phyloP scores from a whole-genome alignment of 2,113 vertebrate species.

The Oryzias woworae region DNA sequence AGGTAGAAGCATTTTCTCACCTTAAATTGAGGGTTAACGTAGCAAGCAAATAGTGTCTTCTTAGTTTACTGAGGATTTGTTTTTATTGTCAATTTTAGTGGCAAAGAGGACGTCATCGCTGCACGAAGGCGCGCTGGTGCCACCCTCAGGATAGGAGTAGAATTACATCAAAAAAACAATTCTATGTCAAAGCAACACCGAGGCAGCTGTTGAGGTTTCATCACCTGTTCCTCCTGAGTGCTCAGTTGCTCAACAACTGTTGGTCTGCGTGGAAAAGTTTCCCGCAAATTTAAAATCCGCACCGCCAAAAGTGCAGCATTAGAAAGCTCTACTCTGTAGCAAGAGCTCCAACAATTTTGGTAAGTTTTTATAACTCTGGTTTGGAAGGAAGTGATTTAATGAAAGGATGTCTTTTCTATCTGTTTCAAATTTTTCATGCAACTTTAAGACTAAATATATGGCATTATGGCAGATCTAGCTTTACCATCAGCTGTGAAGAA shows the following conservation, averaged over 20 bases:
- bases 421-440: constrained; percentile 2
- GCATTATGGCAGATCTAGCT: neutral
- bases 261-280: constrained; percentile 14
- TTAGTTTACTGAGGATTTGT: neutral
- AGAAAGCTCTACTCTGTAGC: neutral
- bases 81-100: constrained; percentile 40
- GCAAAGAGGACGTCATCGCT: neutral
- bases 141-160: constrained; percentile 49
- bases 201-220: constrained; percentile 21
- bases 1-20: constrained; percentile 12
- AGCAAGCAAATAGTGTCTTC: neutral
- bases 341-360: constrained; percentile 10
- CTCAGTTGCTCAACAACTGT: constrained; percentile 1
- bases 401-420: constrained; percentile 2
- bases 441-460: neutral
- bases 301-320: constrained; percentile 15
- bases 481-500: constrained; percentile 8
- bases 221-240: constrained; percentile 14
- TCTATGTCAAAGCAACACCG: neutral
- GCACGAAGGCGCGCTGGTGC: constrained; percentile 15
- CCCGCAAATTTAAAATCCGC: constrained; percentile 9
- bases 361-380: constrained; percentile 24
- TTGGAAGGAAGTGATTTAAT: constrained; percentile 33
- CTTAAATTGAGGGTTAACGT: neutral
- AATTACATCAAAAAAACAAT: constrained; percentile 3